These are phyloP conservation scores for Microcebus murinus DNA, from an alignment of 2,113 vertebrate species.

Conservation along the genomic window DNA sequence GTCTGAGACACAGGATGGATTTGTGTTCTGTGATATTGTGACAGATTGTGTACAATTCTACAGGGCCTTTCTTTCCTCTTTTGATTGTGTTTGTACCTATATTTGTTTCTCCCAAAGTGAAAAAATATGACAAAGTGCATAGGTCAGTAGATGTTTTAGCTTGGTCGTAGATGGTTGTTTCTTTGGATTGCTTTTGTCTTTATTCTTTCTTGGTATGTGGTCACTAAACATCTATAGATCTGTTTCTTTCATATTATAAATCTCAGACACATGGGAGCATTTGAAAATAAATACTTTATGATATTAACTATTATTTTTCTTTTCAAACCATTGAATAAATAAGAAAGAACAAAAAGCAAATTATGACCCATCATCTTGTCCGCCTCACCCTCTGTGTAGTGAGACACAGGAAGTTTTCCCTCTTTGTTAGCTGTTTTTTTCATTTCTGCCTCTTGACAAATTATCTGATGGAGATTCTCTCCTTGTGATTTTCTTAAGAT, in stretches of 20 bases:
- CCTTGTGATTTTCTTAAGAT: not conserved
- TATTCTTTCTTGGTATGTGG: not conserved
- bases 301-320: not conserved
- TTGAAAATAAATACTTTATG: constrained; percentile 25
- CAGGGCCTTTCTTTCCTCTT: not conserved
- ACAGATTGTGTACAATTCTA: not conserved
- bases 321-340: not conserved
- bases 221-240: not conserved
- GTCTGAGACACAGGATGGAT: not conserved
- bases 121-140: not conserved
- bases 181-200: not conserved
- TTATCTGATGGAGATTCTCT: not conserved
- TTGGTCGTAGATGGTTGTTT: not conserved
- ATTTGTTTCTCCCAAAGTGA: not conserved
- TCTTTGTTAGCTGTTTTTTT: not conserved
- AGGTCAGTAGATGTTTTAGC: not conserved
- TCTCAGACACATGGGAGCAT: not conserved
- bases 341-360: not conserved
- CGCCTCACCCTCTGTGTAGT: not conserved
- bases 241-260: not conserved
- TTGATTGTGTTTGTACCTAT: not conserved
- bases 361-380: not conserved
- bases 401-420: not conserved
- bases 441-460: not conserved
- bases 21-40: not conserved